Evolutionary conservation across 2,797 vertebrate species (phyloP).

Genomic region (Darevskia mixta): DNA sequence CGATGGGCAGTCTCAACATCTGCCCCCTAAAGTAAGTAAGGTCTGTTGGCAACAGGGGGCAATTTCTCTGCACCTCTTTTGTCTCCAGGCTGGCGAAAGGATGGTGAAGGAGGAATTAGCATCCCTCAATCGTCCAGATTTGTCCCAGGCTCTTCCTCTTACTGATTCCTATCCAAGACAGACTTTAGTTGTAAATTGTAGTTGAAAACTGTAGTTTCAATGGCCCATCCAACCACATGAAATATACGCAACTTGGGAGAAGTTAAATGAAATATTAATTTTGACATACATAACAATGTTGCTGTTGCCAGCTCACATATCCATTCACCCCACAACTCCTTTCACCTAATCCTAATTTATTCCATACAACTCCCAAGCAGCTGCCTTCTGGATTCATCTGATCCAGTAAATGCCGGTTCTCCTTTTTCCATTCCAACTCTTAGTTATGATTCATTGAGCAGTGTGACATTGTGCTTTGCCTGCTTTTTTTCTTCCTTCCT

Average conservation of each 20-base stretch:
- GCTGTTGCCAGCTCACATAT: constrained; percentile 14
- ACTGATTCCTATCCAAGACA: neutral
- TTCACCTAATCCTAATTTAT: constrained; percentile 14
- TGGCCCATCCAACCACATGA: neutral
- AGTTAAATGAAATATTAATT: constrained; percentile 28
- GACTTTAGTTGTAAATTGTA: constrained; percentile 7
- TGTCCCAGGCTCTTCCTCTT: neutral
- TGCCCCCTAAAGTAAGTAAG: no score
- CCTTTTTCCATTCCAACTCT: constrained; percentile 45
- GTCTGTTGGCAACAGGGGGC: no score
- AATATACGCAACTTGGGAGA: fast-evolving
- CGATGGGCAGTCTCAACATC: no score
- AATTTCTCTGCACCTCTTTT: neutral
- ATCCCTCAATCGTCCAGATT: neutral
- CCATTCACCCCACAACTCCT: neutral
- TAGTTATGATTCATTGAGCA: constrained; percentile 61
- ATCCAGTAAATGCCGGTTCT: constrained; percentile 17
- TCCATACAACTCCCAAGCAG: constrained; percentile 27
- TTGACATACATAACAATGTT: neutral
- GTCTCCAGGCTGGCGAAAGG: neutral
- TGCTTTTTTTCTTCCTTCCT: constrained; percentile 25
- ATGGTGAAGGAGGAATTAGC: neutral
- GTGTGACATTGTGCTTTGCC: neutral
- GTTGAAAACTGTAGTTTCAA: neutral
- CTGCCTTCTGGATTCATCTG: constrained; percentile 28